Conservation (phyloP, 2,888 invertebrate species). For the Coleophora flavipennella region DNA sequence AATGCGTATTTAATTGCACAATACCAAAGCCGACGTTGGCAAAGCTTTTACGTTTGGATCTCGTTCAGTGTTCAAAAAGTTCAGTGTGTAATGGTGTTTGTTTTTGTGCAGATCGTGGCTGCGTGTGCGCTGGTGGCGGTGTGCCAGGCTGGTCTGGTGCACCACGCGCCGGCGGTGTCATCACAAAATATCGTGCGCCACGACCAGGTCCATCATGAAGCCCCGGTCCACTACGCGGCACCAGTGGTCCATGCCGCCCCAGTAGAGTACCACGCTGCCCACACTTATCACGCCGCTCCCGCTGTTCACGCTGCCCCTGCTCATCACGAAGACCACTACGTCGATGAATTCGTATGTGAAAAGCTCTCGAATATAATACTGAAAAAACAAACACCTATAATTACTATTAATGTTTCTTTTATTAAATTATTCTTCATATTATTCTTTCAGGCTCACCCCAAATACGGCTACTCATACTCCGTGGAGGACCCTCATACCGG, state of each 20-base stretch:
- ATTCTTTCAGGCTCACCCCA: constrained; percentile 56
- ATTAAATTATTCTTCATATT: not conserved
- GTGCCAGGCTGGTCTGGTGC: constrained; percentile 52
- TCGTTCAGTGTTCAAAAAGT: too few relatives aligned
- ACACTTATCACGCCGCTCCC: constrained; percentile 20
- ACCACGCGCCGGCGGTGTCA: constrained; percentile 61
- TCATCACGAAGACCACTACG: constrained; percentile 49
- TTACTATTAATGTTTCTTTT: not conserved
- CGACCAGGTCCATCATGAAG: constrained; percentile 50
- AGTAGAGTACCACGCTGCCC: constrained; percentile 20
- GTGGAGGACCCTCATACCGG: constrained; percentile 75
- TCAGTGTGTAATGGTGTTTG: constrained; percentile 5
- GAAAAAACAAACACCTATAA: too few relatives aligned
- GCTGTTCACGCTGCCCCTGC: constrained; percentile 16
- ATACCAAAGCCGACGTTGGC: too few relatives aligned
- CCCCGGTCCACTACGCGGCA: constrained; percentile 40
- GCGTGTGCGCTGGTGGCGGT: constrained; percentile 47
- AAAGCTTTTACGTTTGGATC: too few relatives aligned
- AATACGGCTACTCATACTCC: constrained; percentile 71
- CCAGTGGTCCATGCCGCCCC: constrained; percentile 19
- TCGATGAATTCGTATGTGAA: constrained; percentile 61
- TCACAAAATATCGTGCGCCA: constrained; percentile 63
- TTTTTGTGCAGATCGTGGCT: constrained; percentile 36
- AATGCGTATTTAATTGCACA: too few relatives aligned
- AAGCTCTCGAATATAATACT: too few relatives aligned